Conservation (phyloP, 2,888 invertebrate genomes). For the Plutella xylostella region DNA sequence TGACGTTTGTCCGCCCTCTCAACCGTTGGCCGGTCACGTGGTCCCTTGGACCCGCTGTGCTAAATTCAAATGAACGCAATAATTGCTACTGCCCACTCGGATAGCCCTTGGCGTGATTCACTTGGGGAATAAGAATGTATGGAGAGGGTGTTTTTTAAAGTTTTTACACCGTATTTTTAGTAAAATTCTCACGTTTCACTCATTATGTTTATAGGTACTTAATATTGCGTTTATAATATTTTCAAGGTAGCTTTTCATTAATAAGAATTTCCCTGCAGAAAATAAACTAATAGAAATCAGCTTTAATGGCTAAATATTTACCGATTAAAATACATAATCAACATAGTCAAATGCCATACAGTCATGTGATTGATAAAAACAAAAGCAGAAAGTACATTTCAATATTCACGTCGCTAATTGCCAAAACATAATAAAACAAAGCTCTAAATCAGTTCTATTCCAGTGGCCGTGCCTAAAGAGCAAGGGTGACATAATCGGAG, state of each 20-base stretch:
- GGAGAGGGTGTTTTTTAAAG: too few species aligned
- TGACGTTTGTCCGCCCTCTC: conserved; percentile 29
- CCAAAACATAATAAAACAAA: conserved; percentile 27
- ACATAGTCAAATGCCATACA: too few species aligned
- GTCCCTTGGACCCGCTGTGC: conserved; percentile 48
- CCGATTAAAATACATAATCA: too few species aligned
- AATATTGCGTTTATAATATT: too few species aligned
- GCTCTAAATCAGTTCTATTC: conserved; percentile 48
- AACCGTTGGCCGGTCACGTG: conserved; percentile 41
- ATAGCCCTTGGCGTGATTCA: conserved; percentile 23
- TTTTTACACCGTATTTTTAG: too few species aligned
- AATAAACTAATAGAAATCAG: too few species aligned
- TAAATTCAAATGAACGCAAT: conserved; percentile 67
- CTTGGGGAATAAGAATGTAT: not conserved
- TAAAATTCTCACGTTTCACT: too few species aligned
- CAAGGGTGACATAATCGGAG: conserved; percentile 65
- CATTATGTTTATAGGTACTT: too few species aligned
- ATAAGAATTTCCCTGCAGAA: too few species aligned
- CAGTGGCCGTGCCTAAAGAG: conserved; percentile 47
- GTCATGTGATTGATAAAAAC: too few species aligned
- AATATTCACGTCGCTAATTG: not conserved
- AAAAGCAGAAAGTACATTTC: not conserved
- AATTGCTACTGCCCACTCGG: conserved; percentile 49
- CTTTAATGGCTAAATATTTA: too few species aligned
- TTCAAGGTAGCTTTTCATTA: too few species aligned